phyloP scores from a whole-genome alignment of 2,888 invertebrate species.

The Oithona nana region DNA sequence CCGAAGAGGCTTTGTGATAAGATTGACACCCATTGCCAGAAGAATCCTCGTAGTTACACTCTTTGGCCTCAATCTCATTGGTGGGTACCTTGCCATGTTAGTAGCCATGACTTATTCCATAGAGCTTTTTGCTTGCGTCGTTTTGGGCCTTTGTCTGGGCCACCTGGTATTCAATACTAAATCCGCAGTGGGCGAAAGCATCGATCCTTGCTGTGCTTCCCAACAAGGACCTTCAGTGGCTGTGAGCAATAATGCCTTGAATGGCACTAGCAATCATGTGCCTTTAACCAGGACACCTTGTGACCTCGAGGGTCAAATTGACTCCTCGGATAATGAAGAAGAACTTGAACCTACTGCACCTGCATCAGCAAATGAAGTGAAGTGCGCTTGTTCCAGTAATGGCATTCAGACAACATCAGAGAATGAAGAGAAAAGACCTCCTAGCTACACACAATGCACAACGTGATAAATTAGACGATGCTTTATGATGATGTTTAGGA shows the following conservation, averaged over 20 bases:
- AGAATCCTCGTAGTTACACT: background rate
- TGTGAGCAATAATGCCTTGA: background rate
- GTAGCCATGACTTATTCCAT: slow-evolving; percentile 17
- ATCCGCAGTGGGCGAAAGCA: slow-evolving; percentile 1
- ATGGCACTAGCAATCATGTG: no score
- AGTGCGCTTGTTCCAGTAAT: no score
- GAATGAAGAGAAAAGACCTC: no score
- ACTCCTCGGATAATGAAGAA: no score
- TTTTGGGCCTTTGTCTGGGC: slow-evolving; percentile 7
- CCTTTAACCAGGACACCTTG: background rate
- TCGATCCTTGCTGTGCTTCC: slow-evolving; percentile 17
- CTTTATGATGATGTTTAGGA: no score
- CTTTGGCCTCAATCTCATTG: slow-evolving; percentile 10
- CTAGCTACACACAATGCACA: no score
- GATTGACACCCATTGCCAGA: background rate
- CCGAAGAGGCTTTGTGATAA: background rate
- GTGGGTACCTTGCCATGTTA: slow-evolving; percentile 15
- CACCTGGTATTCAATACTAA: slow-evolving; percentile 10
- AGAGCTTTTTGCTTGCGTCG: slow-evolving; percentile 10
- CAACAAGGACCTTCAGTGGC: background rate
- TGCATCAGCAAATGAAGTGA: no score
- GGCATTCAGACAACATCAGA: no score
- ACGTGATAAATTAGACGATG: no score
- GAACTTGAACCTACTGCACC: no score
- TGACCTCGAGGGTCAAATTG: background rate